A percentile compares a stretch with the other conserved stretches of the same genome.
phyloP scores from a whole-genome alignment of 2,113 vertebrate species.

The Theristicus caerulescens region DNA sequence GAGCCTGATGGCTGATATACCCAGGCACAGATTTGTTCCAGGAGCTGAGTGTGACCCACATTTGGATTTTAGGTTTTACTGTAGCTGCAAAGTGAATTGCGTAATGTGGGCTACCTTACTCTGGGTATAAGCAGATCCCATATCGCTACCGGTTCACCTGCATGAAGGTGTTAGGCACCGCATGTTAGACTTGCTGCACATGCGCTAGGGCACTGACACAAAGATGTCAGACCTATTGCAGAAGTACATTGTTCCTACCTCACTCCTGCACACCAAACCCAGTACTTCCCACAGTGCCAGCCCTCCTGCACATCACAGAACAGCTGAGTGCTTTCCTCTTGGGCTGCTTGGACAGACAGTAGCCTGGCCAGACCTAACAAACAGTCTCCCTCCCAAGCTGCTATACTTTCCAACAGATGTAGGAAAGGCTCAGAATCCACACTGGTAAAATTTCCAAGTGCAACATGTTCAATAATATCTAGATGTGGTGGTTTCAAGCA shows the following conservation, averaged over 20 bases:
- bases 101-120: background rate
- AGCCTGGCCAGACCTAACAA: background rate
- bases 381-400: background rate
- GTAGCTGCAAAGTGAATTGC: background rate
- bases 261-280: background rate
- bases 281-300: background rate
- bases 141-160: fast-evolving
- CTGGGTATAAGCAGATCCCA: background rate
- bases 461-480: background rate
- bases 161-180: background rate
- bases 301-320: background rate
- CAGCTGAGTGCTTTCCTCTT: background rate
- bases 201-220: background rate
- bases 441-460: background rate
- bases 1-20: background rate
- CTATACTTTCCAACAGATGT: background rate
- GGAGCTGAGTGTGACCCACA: background rate
- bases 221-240: background rate
- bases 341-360: background rate
- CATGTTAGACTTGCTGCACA: background rate
- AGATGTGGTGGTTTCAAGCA: background rate
- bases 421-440: background rate
- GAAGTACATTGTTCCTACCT: background rate
- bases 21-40: background rate
- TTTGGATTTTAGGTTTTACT: background rate